phyloP scores from a whole-genome alignment of 1,140 invertebrate genomes.

The Orchesella cincta region DNA sequence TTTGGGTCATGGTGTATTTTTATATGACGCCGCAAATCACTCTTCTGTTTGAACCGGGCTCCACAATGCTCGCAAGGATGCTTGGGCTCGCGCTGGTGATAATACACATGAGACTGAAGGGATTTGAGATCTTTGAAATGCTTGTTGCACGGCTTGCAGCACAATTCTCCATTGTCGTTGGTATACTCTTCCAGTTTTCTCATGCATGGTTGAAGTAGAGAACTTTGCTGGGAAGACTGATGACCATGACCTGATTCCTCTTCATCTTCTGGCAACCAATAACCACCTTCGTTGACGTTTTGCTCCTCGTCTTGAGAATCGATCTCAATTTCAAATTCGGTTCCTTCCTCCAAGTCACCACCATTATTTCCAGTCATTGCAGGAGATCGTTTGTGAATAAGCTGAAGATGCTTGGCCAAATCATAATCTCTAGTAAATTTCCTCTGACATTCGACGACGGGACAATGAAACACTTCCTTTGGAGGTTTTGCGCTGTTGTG shows the following conservation, averaged over 20 bases:
- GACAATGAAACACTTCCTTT: background rate
- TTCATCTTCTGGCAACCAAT: background rate
- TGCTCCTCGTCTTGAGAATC: background rate
- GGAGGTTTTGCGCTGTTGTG: slow-evolving; percentile 14
- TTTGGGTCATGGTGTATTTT: slow-evolving; percentile 9
- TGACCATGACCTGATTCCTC: background rate
- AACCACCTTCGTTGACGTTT: background rate
- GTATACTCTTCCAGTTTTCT: slow-evolving; percentile 11
- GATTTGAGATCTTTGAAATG: slow-evolving; percentile 15
- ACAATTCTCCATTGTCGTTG: background rate
- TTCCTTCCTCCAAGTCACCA: background rate
- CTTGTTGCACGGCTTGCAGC: slow-evolving; percentile 17
- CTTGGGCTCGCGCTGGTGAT: slow-evolving; percentile 8
- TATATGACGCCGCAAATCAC: slow-evolving; percentile 4
- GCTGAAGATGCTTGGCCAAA: slow-evolving; percentile 2
- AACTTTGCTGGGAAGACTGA: background rate
- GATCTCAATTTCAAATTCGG: background rate
- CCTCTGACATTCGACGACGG: background rate
- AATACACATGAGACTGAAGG: slow-evolving; percentile 1
- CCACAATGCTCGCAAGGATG: background rate
- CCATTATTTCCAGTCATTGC: background rate
- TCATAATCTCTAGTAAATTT: slow-evolving; percentile 30
- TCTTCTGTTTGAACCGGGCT: slow-evolving; percentile 23
- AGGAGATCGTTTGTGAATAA: background rate
- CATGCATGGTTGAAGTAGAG: slow-evolving; percentile 2